Conservation (phyloP, 2,888 invertebrate species). For the Drosophila lutescens region DNA sequence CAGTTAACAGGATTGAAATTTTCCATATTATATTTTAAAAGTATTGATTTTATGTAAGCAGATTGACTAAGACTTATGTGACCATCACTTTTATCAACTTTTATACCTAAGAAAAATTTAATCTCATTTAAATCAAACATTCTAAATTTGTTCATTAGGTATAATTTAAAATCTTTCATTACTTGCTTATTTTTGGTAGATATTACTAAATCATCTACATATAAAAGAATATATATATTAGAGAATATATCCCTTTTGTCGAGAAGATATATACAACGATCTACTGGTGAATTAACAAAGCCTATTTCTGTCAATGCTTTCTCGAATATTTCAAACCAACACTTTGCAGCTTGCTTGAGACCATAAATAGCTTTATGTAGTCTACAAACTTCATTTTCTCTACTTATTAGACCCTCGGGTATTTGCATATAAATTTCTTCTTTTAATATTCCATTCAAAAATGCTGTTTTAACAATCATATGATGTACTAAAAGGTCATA, state of each 20-base stretch:
- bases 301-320: constrained; percentile 38
- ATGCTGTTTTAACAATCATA: too few species aligned
- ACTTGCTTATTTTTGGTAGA: constrained; percentile 5
- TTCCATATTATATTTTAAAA: constrained; percentile 1
- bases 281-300: too few species aligned
- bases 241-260: too few species aligned
- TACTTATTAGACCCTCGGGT: too few species aligned
- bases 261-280: too few species aligned
- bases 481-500: too few species aligned
- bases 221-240: too few species aligned
- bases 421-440: too few species aligned
- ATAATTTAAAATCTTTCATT: constrained; percentile 1
- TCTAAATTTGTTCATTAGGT: constrained; percentile 16
- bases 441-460: too few species aligned
- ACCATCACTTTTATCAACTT: constrained; percentile 18
- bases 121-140: constrained; percentile 32
- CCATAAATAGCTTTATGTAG: constrained; percentile 58
- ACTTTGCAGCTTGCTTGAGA: constrained; percentile 45
- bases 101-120: constrained; percentile 25
- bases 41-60: constrained; percentile 10
- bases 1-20: neutral
- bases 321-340: constrained; percentile 44
- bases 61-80: constrained; percentile 27
- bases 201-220: too few species aligned
- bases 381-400: constrained; percentile 26